Conservation (phyloP, 2,888 invertebrate species). For the Drosophila demipolita region DNA sequence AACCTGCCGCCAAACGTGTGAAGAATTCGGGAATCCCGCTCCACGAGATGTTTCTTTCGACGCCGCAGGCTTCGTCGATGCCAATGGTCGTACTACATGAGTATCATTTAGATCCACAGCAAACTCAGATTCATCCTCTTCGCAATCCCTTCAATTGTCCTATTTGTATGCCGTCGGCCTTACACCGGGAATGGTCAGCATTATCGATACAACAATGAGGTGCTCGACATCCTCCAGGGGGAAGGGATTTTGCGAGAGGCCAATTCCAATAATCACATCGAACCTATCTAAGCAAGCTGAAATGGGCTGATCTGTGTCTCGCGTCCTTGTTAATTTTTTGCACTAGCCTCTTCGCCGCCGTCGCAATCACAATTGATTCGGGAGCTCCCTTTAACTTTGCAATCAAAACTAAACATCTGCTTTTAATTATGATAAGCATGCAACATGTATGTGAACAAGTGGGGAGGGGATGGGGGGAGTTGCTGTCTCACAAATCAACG, state of each 20-base stretch:
- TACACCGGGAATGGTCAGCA: constrained; percentile 39
- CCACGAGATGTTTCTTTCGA: constrained; percentile 27
- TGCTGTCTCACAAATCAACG: constrained; percentile 48
- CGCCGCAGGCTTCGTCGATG: constrained; percentile 30
- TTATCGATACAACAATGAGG: constrained; percentile 37
- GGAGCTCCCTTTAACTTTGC: not conserved
- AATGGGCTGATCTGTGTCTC: too few relatives aligned
- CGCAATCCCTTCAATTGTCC: too few relatives aligned
- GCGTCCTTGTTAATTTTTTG: not conserved
- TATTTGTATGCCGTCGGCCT: constrained; percentile 4
- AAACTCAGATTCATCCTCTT: too few relatives aligned
- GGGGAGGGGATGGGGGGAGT: not conserved
- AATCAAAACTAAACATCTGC: constrained; percentile 54
- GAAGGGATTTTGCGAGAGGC: constrained; percentile 27
- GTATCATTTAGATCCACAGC: too few relatives aligned
- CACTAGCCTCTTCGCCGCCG: not conserved
- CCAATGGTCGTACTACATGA: too few relatives aligned
- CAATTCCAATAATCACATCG: constrained; percentile 11
- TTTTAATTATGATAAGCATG: constrained; percentile 57
- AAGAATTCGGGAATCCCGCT: constrained; percentile 24
- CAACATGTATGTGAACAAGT: constrained; percentile 14
- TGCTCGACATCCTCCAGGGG: constrained; percentile 16
- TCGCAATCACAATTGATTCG: constrained; percentile 4
- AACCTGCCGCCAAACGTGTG: constrained; percentile 25
- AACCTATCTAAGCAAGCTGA: constrained; percentile 15